Conservation (phyloP, 1,140 invertebrate species). For the Bombus cullumanus region DNA sequence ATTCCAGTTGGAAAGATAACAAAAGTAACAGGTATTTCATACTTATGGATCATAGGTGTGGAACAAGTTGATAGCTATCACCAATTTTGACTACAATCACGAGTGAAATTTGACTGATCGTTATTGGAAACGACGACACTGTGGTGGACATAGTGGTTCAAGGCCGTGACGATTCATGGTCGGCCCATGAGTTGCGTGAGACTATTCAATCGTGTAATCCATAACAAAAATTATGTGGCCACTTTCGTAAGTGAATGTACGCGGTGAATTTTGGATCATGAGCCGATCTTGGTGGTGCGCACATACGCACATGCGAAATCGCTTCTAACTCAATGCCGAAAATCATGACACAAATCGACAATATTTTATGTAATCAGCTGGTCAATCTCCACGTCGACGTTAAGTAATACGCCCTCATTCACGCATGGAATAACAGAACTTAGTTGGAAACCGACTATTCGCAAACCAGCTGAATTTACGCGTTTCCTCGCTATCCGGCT, state of each 20-base stretch:
- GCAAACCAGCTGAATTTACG: background rate
- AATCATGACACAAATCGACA: constrained; percentile 37
- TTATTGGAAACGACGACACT: background rate
- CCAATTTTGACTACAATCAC: background rate
- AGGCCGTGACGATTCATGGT: constrained; percentile 63
- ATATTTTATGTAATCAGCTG: constrained; percentile 37
- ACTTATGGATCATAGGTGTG: no score
- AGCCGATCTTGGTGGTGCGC: constrained; percentile 8
- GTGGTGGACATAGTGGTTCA: constrained; percentile 50
- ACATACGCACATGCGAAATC: constrained; percentile 4
- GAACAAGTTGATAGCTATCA: background rate
- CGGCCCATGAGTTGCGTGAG: constrained; percentile 50
- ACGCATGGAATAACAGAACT: constrained; percentile 51
- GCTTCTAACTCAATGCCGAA: constrained; percentile 47
- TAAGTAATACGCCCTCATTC: constrained; percentile 79
- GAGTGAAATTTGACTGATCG: constrained; percentile 46
- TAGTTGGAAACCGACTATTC: background rate
- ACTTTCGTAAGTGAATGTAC: constrained; percentile 47
- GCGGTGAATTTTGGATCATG: constrained; percentile 31
- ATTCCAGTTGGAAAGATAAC: background rate
- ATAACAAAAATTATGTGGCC: constrained; percentile 17
- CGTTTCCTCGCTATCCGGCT: no score
- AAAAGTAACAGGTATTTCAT: background rate
- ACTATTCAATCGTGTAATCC: constrained; percentile 28
- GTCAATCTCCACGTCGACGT: constrained; percentile 41